Conservation (phyloP, 2,113 vertebrate genomes). For the Colinus virginianus region DNA sequence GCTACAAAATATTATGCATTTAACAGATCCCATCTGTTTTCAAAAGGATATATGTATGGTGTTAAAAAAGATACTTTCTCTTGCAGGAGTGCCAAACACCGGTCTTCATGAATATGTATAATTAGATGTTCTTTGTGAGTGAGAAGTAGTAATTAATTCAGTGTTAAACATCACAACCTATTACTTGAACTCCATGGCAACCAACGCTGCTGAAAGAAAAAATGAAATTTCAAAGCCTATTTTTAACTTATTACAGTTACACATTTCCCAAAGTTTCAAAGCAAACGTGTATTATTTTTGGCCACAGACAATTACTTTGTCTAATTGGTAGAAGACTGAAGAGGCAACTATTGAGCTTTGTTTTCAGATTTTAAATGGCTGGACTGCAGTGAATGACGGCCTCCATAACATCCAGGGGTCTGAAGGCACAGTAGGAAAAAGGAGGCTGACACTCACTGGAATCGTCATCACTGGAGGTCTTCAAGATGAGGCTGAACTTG, state of each 20-base stretch:
- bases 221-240: slow-evolving; percentile 79
- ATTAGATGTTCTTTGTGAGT: slow-evolving; percentile 85
- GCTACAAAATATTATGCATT: not conserved
- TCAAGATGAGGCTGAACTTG: not conserved
- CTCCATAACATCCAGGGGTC: not conserved
- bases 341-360: not conserved
- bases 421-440: not conserved
- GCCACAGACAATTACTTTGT: slow-evolving; percentile 61
- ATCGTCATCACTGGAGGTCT: not conserved
- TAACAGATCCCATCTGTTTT: slow-evolving; percentile 12
- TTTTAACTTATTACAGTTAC: slow-evolving; percentile 80
- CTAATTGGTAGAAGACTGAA: not conserved
- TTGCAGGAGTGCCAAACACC: slow-evolving; percentile 69
- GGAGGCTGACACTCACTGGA: not conserved
- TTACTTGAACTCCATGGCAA: slow-evolving; percentile 88
- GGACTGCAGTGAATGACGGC: not conserved
- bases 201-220: slow-evolving; percentile 77
- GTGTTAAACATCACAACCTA: slow-evolving; percentile 87
- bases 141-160: slow-evolving; percentile 89
- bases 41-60: not conserved
- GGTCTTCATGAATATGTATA: slow-evolving; percentile 82
- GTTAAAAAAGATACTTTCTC: slow-evolving; percentile 44
- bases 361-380: not conserved
- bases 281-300: slow-evolving; percentile 64
- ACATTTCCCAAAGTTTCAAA: slow-evolving; percentile 74